Evolutionary conservation across 2,888 invertebrate genomes (phyloP), one percentile per base, ranked within the genome.

Genomic region (Hipparchia sbordonii): DNA sequence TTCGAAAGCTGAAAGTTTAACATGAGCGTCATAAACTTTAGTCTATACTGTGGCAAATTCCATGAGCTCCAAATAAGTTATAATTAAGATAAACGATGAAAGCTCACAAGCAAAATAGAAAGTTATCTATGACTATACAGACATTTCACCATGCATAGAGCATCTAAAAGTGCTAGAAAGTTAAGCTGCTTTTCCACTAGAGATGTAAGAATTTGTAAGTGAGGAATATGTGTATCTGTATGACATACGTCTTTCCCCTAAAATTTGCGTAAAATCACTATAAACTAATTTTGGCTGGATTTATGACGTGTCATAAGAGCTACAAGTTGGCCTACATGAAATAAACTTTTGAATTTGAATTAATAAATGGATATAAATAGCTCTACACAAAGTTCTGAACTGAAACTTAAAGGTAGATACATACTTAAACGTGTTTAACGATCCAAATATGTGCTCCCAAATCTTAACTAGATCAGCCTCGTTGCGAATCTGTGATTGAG

Each of bases 401-500:
- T 39, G 39, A 39, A 39, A 5, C 54, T 52, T 52, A 12, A 54
- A 52, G 12, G 6, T 1, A n/a, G n/a, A n/a, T 4, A 6, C 12
- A n/a, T 54, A 2, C 12, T 12, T 6, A 54, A 6, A n/a, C n/a
- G 12, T n/a, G 6, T 54, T 6, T 54, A 23, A 8, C 7, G 2
- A 6, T 56, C 7, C 56, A 62, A 48, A 48, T 62, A 6, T n/a
- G 13, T 63, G 48, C 63, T 48, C 13, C 48, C 13, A 33, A 2
- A 33, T 59, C 8, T 59, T 1, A 13, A 2, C n/a, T 45, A 8
- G 13, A 63, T n/a, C 45, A n/a, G 62, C 46, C 60, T n/a, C 72
- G 67, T 71, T 75, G 74, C 74, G 74, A 77, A 74, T 73, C 54
- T 62, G 68, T 76, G 72, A 69, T 63, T 52, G 65, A 62, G 74